Evolutionary conservation across 2,888 invertebrate species (phyloP).

Genomic region (Acleris sparsana): DNA sequence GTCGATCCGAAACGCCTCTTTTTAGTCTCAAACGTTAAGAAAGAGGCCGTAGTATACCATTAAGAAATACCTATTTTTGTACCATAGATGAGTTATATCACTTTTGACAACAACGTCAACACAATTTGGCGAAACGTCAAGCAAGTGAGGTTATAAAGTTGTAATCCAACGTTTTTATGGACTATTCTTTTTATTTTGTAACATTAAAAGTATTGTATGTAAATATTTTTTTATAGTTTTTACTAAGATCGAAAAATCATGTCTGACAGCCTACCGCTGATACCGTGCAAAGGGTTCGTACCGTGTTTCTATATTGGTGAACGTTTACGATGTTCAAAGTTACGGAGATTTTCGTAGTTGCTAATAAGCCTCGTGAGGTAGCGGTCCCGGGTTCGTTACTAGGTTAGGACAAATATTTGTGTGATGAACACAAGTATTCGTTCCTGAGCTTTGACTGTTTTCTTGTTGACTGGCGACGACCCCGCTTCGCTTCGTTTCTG

Average conservation of each 20-base stretch:
- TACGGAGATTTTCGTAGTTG: not conserved
- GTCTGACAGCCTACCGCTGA: constrained; percentile 28
- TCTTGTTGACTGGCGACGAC: no score
- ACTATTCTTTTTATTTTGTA: not conserved
- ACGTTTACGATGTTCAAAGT: no score
- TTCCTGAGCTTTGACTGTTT: no score
- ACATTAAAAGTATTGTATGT: not conserved
- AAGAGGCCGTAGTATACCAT: no score
- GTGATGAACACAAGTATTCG: no score
- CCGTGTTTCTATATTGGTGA: not conserved
- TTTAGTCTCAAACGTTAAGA: no score
- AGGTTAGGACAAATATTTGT: no score
- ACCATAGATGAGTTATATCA: not conserved
- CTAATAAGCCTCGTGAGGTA: not conserved
- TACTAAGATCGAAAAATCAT: constrained; percentile 4
- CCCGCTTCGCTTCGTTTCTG: no score
- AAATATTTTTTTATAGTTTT: not conserved
- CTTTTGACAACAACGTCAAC: not conserved
- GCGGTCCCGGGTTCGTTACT: no score
- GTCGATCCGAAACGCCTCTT: no score
- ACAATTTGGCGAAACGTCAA: not conserved
- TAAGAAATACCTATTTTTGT: not conserved
- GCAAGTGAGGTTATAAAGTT: not conserved
- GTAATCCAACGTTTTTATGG: not conserved
- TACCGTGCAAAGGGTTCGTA: constrained; percentile 25